Base-by-base conservation (phyloP, 2,888 invertebrate genomes). In the Polydrusus cervinus region DNA sequence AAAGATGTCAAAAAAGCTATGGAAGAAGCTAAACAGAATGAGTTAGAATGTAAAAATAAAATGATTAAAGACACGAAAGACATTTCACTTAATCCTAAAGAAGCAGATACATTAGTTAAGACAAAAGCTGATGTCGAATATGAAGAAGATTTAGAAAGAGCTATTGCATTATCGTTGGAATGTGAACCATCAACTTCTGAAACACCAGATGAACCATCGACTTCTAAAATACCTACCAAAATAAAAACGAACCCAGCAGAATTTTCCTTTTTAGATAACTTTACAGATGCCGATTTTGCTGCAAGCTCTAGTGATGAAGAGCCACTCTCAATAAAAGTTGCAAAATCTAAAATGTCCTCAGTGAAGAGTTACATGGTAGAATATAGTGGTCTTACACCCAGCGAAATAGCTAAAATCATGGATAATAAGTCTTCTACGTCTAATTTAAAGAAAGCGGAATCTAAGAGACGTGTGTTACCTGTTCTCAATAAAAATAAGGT, bases 311-410 rank as follows among this genome's bases (percentile, higher is more conserved):
- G 82, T 71, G 84, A 84, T 64, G 84, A 84, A 34, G 81, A 81
- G 49, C 76, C 78, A 69, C 79, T 80, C 60, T 62, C 69, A 38
- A 71, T 25, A 14, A 55, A 57, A 74, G 30, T 61, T 30, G 78
- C 85, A 8, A 85, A 86, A 34, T 86, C 85, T 30, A 86, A 87
- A 71, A 88, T 74, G 60, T 88, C 90, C 73, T 90, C 92, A 47
- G 94, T 93, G 2, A 89, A 92, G 83, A 89, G 90, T 45, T 95
- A 93, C 79, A 94, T 95, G 89, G 89, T 92, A 84, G 94, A 95
- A 85, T 92, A 94, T 81, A 93, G 91, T 81, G 94, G 93, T 76
- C 90, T 95, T 81, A 92, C 94, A 61, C 90, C 92, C 78, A 90
- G 90, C 77, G 92, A 93, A 83, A 93, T 95, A 76, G 87, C 89